Conservation (phyloP, 2,888 invertebrate species). For the Hanleya hanleyi region DNA sequence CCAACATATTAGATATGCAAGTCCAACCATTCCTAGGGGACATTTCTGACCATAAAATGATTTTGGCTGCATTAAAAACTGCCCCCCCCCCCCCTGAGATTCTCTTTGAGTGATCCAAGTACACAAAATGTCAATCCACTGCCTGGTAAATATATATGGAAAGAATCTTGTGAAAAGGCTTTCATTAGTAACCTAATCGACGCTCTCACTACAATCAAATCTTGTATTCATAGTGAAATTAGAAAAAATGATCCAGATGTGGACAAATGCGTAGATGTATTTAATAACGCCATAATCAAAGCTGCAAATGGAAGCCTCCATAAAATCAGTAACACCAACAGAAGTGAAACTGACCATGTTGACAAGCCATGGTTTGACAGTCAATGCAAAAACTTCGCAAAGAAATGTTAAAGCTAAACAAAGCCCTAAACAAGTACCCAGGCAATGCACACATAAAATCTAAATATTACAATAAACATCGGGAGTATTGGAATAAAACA, state of each 20-base stretch:
- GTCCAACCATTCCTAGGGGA: neutral
- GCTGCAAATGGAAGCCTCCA: neutral
- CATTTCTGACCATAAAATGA: neutral
- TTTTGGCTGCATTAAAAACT: neutral
- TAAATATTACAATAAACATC: neutral
- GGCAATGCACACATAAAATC: neutral
- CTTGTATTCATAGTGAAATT: neutral
- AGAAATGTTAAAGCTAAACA: neutral
- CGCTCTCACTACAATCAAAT: neutral
- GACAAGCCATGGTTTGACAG: neutral
- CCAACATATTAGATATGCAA: neutral
- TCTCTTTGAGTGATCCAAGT: neutral
- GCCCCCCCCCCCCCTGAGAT: neutral
- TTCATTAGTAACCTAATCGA: neutral
- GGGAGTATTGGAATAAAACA: neutral
- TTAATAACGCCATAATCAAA: neutral
- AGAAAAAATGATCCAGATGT: neutral
- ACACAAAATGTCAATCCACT: neutral
- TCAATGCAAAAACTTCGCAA: neutral
- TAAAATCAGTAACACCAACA: neutral
- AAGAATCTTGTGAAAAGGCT: neutral
- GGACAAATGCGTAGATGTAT: neutral
- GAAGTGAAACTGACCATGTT: neutral
- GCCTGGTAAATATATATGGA: neutral
- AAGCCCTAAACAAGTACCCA: neutral